Conservation (phyloP, 2,113 vertebrate species). For the Cygnus buccinator region DNA sequence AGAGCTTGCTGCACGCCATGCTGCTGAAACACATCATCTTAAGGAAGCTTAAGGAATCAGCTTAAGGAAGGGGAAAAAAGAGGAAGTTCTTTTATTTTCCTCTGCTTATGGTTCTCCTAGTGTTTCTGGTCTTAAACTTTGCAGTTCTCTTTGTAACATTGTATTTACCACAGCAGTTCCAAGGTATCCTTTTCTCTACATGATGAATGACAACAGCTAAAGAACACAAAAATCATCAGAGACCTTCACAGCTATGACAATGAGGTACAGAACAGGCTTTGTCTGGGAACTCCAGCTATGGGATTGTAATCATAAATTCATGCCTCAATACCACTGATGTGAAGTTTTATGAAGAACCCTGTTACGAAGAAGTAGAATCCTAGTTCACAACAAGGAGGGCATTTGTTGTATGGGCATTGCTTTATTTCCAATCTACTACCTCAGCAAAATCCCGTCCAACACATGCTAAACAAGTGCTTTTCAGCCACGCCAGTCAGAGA, state of each 20-base stretch:
- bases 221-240: background rate
- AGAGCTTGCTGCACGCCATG: slow-evolving; percentile 81
- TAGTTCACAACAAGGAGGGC: background rate
- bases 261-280: background rate
- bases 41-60: slow-evolving; percentile 27
- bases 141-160: background rate
- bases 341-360: background rate
- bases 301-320: background rate
- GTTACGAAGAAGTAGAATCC: background rate
- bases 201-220: background rate
- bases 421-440: background rate
- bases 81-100: background rate
- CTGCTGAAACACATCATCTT: slow-evolving; percentile 76
- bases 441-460: background rate
- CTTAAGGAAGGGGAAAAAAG: slow-evolving; percentile 82
- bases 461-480: background rate
- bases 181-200: background rate
- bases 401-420: background rate
- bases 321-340: background rate
- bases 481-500: background rate
- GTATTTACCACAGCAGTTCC: background rate
- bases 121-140: background rate
- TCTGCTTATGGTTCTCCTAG: background rate
- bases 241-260: background rate
- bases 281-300: background rate